These are phyloP conservation scores for Microchirus variegatus DNA, from an alignment of 2,797 vertebrate genomes.

Conservation along the genomic window DNA sequence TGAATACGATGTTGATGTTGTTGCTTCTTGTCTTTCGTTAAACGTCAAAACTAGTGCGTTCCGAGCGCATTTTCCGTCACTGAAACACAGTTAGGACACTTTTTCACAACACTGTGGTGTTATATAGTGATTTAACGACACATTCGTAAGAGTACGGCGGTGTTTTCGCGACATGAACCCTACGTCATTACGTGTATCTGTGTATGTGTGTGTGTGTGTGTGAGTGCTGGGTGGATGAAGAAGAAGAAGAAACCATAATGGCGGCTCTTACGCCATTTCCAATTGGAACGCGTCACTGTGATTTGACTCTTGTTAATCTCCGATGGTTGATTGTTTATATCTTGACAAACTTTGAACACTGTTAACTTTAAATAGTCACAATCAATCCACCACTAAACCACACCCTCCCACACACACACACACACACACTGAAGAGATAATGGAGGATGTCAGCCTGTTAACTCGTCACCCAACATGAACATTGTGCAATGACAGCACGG, in stretches of 20 bases:
- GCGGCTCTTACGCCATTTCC: slow-evolving; percentile 66
- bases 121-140: neutral
- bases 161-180: slow-evolving; percentile 23
- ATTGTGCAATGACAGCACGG: neutral
- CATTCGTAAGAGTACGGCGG: neutral
- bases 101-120: neutral
- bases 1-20: slow-evolving; percentile 80
- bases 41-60: slow-evolving; percentile 55
- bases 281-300: slow-evolving; percentile 15
- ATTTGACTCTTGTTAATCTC: neutral
- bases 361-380: neutral
- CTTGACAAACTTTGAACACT: neutral
- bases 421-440: slow-evolving; percentile 2
- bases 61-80: neutral
- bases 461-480: slow-evolving; percentile 6
- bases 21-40: slow-evolving; percentile 48
- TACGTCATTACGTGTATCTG: slow-evolving; percentile 45
- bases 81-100: neutral
- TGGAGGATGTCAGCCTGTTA: slow-evolving; percentile 12
- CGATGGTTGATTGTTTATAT: neutral
- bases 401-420: neutral
- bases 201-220: slow-evolving; percentile 8
- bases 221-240: slow-evolving; percentile 46
- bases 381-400: neutral
- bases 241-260: slow-evolving; percentile 55